Evolutionary conservation across 2,888 invertebrate species (phyloP).

Genomic region (Tinea semifulvella): DNA sequence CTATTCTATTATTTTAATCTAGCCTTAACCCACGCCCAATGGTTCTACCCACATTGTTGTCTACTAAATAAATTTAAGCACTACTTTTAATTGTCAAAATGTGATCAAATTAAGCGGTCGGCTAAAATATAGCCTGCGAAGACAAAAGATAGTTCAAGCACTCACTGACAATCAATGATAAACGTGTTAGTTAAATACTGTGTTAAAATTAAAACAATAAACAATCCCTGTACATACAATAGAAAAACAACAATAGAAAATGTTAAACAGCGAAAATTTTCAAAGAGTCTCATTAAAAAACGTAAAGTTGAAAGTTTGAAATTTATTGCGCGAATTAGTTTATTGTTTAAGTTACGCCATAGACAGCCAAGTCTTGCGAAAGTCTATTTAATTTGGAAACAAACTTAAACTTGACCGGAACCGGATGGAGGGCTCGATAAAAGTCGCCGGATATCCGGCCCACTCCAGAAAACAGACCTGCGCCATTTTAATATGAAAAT

Average conservation of each 20-base stretch:
- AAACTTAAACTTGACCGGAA: slow-evolving; percentile 25
- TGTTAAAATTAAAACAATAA: too few species aligned
- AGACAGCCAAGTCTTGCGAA: background rate
- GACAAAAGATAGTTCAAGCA: too few species aligned
- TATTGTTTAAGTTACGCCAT: background rate
- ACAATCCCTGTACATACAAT: too few species aligned
- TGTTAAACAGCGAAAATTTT: background rate
- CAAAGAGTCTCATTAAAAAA: background rate
- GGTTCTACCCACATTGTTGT: too few species aligned
- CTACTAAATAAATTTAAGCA: too few species aligned
- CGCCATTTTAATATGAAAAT: slow-evolving; percentile 37
- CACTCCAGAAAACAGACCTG: slow-evolving; percentile 23
- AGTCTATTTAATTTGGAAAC: slow-evolving; percentile 40
- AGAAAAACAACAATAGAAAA: background rate
- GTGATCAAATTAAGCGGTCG: too few species aligned
- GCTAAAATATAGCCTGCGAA: too few species aligned
- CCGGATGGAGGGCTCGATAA: slow-evolving; percentile 28
- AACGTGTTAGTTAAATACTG: too few species aligned
- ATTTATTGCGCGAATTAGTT: background rate
- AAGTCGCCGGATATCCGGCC: slow-evolving; percentile 39
- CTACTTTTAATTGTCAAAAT: too few species aligned
- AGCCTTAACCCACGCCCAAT: too few species aligned
- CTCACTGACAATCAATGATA: too few species aligned
- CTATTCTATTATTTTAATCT: too few species aligned
- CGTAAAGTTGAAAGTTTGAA: background rate